A percentile compares a stretch with the other conserved stretches of the same genome.
Evolutionary conservation across 2,113 vertebrate species (phyloP).

Genomic region (Elephantulus edwardii): DNA sequence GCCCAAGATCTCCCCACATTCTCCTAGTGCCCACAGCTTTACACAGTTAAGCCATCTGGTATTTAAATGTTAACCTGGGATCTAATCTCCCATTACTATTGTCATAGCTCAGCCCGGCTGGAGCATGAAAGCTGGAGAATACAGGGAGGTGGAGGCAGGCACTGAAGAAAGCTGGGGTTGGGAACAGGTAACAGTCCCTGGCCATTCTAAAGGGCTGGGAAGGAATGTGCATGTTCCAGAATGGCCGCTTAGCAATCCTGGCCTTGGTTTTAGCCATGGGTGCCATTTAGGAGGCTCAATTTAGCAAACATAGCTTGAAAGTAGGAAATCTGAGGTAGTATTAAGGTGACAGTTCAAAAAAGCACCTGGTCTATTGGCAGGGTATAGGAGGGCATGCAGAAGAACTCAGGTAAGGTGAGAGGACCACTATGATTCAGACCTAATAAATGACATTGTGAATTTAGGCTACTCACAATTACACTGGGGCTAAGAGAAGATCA

Average conservation of each 20-base stretch:
- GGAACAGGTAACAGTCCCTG: background rate
- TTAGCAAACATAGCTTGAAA: background rate
- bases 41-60: background rate
- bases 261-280: background rate
- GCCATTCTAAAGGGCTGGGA: background rate
- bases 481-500: background rate
- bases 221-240: rapidly evolving
- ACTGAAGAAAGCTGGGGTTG: background rate
- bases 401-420: background rate
- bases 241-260: rapidly evolving
- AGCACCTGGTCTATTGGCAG: rapidly evolving
- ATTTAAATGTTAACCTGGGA: background rate
- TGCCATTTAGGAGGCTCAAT: background rate
- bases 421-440: background rate
- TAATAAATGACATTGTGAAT: background rate
- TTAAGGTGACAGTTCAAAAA: background rate
- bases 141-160: rapidly evolving
- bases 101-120: background rate
- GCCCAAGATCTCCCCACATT: background rate
- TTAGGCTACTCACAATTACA: background rate
- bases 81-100: background rate
- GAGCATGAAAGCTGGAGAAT: background rate
- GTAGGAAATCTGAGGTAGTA: background rate
- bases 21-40: background rate
- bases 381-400: background rate